Evolutionary conservation across 2,797 vertebrate genomes (phyloP).

Genomic region (Brotula barbata): DNA sequence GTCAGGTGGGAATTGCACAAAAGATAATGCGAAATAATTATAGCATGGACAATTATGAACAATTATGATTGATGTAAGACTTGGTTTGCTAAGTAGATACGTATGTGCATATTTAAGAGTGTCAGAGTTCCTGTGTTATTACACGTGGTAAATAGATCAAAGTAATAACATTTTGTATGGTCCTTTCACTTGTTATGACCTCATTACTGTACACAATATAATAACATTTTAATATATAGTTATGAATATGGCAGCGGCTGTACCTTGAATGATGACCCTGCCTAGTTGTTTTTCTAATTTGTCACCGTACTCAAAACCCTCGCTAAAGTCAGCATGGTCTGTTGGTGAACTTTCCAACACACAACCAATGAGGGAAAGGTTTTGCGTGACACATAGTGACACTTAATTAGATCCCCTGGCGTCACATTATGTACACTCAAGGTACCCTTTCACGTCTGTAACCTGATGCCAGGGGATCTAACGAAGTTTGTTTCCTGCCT

Average conservation of each 20-base stretch:
- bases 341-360: no score
- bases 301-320: no score
- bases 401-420: no score
- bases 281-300: no score
- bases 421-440: no score
- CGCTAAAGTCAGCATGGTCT: no score
- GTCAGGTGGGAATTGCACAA: slow-evolving; percentile 45
- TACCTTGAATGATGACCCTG: no score
- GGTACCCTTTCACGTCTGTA: no score
- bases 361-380: no score
- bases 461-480: no score
- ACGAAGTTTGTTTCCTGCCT: no score
- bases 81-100: slow-evolving; percentile 41
- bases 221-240: not conserved
- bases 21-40: slow-evolving; percentile 64
- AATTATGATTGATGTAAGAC: slow-evolving; percentile 54
- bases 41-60: slow-evolving; percentile 41
- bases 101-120: slow-evolving; percentile 28
- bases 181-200: not conserved
- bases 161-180: not conserved
- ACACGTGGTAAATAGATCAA: slow-evolving; percentile 12
- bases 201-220: not conserved
- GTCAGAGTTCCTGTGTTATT: slow-evolving; percentile 36
- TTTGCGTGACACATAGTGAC: no score
- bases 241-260: not conserved